A percentile compares a stretch with the other conserved stretches of the same genome.
These are phyloP conservation scores for Onychomys torridus DNA, from an alignment of 2,797 vertebrate genomes.

Conservation along the genomic window DNA sequence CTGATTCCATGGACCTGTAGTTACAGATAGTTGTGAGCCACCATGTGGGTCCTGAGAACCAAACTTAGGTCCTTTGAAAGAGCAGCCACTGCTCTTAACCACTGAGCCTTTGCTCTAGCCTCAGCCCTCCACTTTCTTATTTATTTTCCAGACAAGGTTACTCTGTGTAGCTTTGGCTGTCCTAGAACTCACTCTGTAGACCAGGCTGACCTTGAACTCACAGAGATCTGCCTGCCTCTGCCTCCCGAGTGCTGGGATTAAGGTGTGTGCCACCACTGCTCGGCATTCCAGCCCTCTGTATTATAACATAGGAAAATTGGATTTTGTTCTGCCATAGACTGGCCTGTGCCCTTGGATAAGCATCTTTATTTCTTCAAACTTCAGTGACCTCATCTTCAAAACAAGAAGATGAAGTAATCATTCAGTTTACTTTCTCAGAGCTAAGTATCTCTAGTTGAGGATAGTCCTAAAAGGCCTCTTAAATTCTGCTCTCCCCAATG, in stretches of 20 bases:
- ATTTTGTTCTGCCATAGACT: background rate
- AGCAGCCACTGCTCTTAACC: background rate
- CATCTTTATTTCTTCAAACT: background rate
- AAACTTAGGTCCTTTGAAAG: background rate
- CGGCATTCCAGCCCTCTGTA: background rate
- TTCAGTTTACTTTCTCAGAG: background rate
- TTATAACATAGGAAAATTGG: background rate
- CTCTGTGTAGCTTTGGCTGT: background rate
- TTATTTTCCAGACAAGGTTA: background rate
- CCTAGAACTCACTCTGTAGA: background rate
- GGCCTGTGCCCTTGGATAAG: background rate
- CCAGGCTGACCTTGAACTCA: background rate
- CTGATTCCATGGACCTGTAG: background rate
- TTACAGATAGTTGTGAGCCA: background rate
- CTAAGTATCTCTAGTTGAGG: background rate
- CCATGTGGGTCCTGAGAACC: no score
- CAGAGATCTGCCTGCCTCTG: no score
- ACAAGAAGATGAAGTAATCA: background rate
- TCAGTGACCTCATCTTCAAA: background rate
- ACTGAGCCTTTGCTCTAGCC: background rate
- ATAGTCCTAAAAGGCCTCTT: background rate
- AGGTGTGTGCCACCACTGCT: no score
- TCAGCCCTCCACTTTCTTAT: background rate
- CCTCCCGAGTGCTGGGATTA: background rate
- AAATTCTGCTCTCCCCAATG: background rate